A percentile compares a stretch with the other conserved stretches of the same genome.
These are phyloP conservation scores for Drosophila insularis DNA, from an alignment of 1,140 invertebrate species.

Conservation along the genomic window DNA sequence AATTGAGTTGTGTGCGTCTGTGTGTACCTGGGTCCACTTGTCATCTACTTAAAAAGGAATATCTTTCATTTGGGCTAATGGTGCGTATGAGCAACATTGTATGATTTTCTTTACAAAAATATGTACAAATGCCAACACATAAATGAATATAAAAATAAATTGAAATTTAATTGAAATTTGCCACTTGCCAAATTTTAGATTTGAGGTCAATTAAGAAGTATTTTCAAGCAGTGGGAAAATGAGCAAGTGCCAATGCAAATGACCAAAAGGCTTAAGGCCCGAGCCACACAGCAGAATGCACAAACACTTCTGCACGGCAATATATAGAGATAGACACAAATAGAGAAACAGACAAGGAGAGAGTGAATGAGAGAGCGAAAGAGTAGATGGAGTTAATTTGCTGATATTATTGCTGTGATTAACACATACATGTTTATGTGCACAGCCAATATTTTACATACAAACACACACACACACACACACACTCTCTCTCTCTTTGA, in stretches of 20 bases:
- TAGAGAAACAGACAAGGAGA: background rate
- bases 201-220: conserved; percentile 51
- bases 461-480: conserved; percentile 48
- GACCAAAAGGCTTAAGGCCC: conserved; percentile 43
- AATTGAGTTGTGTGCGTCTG: background rate
- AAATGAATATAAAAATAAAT: background rate
- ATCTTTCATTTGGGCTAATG: background rate
- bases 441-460: conserved; percentile 63
- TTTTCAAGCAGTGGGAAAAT: conserved; percentile 50
- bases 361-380: background rate
- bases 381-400: conserved; percentile 72
- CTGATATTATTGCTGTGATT: conserved; percentile 79
- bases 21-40: background rate
- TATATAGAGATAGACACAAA: conserved; percentile 2
- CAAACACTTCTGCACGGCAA: too few species aligned
- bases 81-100: conserved; percentile 1
- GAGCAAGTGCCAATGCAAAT: conserved; percentile 59
- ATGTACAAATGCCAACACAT: background rate
- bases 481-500: too few species aligned
- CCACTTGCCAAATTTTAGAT: conserved; percentile 24
- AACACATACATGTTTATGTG: conserved; percentile 78
- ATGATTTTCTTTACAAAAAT: background rate
- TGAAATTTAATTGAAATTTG: conserved; percentile 7
- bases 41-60: conserved; percentile 1
- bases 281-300: conserved; percentile 30